Conservation (phyloP, 2,113 vertebrate species). For the Camelus bactrianus region DNA sequence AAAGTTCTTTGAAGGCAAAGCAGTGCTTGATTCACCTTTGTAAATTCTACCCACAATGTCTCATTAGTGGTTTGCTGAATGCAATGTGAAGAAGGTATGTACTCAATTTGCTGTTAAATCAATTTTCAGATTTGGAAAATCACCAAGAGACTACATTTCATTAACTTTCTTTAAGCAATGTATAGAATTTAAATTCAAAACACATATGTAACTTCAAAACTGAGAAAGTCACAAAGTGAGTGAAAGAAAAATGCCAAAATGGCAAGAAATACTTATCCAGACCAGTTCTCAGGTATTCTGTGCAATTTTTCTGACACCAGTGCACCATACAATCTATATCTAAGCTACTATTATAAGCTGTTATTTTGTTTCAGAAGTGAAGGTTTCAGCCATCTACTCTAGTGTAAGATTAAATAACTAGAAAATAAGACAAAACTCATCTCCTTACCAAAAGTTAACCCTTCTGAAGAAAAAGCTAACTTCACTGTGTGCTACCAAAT, state of each 20-base stretch:
- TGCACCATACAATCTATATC: neutral
- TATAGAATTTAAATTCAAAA: conserved; percentile 44
- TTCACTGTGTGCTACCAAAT: conserved; percentile 52
- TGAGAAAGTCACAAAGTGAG: neutral
- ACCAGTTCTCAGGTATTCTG: neutral
- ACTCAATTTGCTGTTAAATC: neutral
- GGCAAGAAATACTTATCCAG: neutral
- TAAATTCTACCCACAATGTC: neutral
- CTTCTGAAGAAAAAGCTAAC: conserved; percentile 56
- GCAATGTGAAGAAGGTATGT: neutral
- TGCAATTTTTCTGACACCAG: neutral
- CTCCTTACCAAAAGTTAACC: conserved; percentile 52
- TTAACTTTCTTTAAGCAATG: neutral
- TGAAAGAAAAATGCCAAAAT: conserved; percentile 32
- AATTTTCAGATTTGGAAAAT: conserved; percentile 39
- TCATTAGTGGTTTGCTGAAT: conserved; percentile 11
- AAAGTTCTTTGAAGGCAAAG: conserved; percentile 3
- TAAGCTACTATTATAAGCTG: neutral
- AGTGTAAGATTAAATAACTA: conserved; percentile 35
- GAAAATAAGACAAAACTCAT: conserved; percentile 32
- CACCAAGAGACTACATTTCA: neutral
- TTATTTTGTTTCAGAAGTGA: conserved; percentile 38
- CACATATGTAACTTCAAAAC: conserved; percentile 44
- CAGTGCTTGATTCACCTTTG: neutral
- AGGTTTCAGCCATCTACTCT: conserved; percentile 9